Evolutionary conservation across 2,113 vertebrate genomes (phyloP).

Genomic region (Engraulis encrasicolus): DNA sequence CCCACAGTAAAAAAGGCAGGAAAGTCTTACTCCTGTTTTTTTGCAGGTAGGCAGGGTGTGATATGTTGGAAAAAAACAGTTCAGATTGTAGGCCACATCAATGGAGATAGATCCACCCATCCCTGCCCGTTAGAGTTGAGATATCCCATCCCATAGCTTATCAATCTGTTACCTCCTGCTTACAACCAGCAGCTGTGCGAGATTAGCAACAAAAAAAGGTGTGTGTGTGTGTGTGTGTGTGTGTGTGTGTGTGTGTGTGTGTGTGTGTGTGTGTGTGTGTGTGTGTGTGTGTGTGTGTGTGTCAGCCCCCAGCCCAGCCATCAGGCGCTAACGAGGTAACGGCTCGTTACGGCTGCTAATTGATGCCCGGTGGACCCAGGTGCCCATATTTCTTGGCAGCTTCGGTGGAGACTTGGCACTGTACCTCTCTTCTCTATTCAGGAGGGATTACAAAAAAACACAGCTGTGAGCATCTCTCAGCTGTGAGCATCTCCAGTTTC

Average conservation of each 20-base stretch:
- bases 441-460: background rate
- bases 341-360: constrained; percentile 34
- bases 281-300: background rate
- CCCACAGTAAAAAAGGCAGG: background rate
- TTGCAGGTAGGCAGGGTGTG: too few relatives aligned
- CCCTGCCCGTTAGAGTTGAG: background rate
- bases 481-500: background rate
- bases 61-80: too few relatives aligned
- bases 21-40: too few relatives aligned
- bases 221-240: background rate
- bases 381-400: background rate
- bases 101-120: too few relatives aligned
- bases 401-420: background rate
- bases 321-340: constrained; percentile 39
- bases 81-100: too few relatives aligned
- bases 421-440: constrained; percentile 17
- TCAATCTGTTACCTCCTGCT: background rate
- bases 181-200: background rate
- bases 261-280: background rate
- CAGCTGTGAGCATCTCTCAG: background rate
- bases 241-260: background rate
- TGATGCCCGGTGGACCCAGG: constrained; percentile 24
- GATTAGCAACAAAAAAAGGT: background rate
- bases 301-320: constrained; percentile 23
- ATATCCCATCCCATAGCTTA: background rate